Evolutionary conservation across 2,888 invertebrate species (phyloP).

Genomic region (Sphinx pinastri): DNA sequence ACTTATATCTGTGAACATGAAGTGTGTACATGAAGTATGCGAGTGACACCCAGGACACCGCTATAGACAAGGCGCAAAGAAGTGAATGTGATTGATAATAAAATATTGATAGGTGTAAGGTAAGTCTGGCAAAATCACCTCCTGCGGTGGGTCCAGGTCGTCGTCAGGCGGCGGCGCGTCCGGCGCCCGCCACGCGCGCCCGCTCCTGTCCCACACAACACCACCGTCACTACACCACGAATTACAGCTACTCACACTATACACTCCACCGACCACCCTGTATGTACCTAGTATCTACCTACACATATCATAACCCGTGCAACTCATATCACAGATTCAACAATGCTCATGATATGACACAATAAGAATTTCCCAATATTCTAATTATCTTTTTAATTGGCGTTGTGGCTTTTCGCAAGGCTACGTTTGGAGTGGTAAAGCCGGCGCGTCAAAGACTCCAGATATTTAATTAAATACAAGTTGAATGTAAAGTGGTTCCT

Average conservation of each 20-base stretch:
- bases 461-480: background rate
- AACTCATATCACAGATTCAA: background rate
- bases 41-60: slow-evolving; percentile 74
- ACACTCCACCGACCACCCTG: background rate
- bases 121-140: slow-evolving; percentile 84
- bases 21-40: slow-evolving; percentile 45
- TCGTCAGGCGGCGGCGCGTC: slow-evolving; percentile 75
- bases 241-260: background rate
- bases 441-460: background rate
- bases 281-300: background rate
- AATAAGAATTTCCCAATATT: background rate
- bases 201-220: slow-evolving; percentile 79
- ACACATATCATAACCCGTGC: background rate
- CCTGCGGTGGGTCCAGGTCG: slow-evolving; percentile 76
- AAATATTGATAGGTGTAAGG: slow-evolving; percentile 69
- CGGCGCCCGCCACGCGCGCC: slow-evolving; percentile 73
- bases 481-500: background rate
- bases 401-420: background rate
- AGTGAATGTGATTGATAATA: slow-evolving; percentile 69
- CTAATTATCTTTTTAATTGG: slow-evolving; percentile 10
- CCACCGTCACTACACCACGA: slow-evolving; percentile 54
- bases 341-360: background rate
- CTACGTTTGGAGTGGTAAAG: background rate
- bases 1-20: slow-evolving; percentile 28
- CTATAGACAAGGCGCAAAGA: slow-evolving; percentile 68